Conservation (phyloP, 2,797 vertebrate genomes). For the Ptychadena robeensis region DNA sequence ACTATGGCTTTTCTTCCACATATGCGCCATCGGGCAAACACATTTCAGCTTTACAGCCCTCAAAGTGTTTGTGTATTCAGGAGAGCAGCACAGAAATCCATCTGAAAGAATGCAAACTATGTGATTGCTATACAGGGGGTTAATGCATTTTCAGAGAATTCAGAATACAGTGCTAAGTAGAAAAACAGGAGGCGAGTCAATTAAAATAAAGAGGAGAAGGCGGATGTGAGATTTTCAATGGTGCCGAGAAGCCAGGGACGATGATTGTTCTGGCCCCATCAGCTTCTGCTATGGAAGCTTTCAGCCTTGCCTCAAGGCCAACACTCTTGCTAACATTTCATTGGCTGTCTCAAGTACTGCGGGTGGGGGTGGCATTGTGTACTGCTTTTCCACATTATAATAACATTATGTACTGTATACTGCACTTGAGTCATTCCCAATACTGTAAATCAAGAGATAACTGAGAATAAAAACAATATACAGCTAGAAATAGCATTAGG, state of each 20-base stretch:
- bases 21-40: neutral
- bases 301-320: conserved; percentile 34
- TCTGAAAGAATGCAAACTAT: neutral
- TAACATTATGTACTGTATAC: neutral
- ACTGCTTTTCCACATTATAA: neutral
- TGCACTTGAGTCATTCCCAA: too few relatives aligned
- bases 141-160: neutral
- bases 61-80: neutral
- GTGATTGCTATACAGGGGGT: neutral
- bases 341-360: conserved; percentile 25
- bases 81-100: neutral
- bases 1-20: neutral
- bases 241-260: conserved; percentile 2
- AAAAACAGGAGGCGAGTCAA: conserved; percentile 5
- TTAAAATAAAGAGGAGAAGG: neutral
- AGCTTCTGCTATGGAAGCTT: conserved; percentile 6
- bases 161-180: conserved; percentile 1
- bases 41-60: neutral
- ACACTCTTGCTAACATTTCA: neutral
- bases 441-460: too few relatives aligned
- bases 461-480: too few relatives aligned
- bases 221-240: neutral
- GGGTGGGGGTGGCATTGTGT: neutral
- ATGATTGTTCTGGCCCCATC: conserved; percentile 15
- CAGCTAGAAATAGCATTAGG: too few relatives aligned